phyloP scores from a whole-genome alignment of 2,888 invertebrate species.

The Thalpophila matura region DNA sequence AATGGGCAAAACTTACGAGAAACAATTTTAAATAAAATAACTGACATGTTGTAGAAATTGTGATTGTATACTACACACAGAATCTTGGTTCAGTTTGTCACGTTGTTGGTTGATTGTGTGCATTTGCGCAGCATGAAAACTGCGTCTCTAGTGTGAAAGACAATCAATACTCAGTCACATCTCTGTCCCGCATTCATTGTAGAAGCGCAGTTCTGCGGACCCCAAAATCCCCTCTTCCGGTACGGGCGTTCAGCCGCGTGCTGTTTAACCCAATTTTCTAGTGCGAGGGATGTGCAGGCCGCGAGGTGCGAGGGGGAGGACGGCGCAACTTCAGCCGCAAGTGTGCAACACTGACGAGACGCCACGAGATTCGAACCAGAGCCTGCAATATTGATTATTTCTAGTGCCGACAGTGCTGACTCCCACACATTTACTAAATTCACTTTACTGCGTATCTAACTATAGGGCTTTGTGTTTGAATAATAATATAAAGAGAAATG shows the following conservation, averaged over 20 bases:
- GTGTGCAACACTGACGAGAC: slow-evolving; percentile 84
- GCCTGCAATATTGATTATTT: slow-evolving; percentile 87
- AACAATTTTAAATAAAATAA: too few species aligned
- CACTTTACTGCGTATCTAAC: slow-evolving; percentile 44
- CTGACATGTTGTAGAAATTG: neutral
- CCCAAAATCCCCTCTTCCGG: slow-evolving; percentile 88
- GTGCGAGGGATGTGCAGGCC: slow-evolving; percentile 83
- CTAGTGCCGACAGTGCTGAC: slow-evolving; percentile 69
- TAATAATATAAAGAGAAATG: too few species aligned
- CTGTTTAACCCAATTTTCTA: slow-evolving; percentile 90
- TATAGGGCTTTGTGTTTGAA: slow-evolving; percentile 20
- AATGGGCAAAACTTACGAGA: too few species aligned
- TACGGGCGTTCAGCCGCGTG: slow-evolving; percentile 85
- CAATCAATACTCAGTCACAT: slow-evolving; percentile 89
- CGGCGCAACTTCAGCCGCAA: slow-evolving; percentile 85
- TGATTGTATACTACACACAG: slow-evolving; percentile 5
- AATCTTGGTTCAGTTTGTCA: slow-evolving; percentile 19
- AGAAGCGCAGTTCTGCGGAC: slow-evolving; percentile 85
- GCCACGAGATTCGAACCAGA: slow-evolving; percentile 81
- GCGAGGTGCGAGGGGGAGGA: slow-evolving; percentile 74
- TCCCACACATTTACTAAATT: slow-evolving; percentile 51
- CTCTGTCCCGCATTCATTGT: slow-evolving; percentile 88
- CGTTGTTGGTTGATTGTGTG: slow-evolving; percentile 39
- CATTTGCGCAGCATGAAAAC: slow-evolving; percentile 71
- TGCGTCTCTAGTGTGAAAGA: slow-evolving; percentile 80